Evolutionary conservation across 2,113 vertebrate species (phyloP).

Genomic region (Camelus dromedarius): DNA sequence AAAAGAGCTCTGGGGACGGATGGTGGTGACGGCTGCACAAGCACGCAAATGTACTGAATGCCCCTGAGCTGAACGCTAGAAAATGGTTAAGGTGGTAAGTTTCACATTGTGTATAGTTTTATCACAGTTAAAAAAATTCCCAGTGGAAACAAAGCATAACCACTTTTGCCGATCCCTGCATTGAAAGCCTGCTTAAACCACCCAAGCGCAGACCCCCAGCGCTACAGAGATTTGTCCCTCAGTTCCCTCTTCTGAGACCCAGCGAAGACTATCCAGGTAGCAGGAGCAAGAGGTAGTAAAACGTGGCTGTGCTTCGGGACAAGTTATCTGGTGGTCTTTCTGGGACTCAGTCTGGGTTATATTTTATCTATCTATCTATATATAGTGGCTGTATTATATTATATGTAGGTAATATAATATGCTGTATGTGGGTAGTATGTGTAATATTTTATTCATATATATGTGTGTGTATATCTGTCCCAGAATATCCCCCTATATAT

Average conservation of each 20-base stretch:
- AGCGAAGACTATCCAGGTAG: neutral
- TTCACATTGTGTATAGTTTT: neutral
- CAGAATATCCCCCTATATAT: too few species aligned
- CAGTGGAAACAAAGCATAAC: neutral
- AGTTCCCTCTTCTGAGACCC: neutral
- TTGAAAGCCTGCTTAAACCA: neutral
- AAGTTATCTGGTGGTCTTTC: accelerated
- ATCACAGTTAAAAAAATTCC: neutral
- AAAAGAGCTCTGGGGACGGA: neutral
- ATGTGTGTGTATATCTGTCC: too few species aligned
- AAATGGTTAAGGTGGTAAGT: neutral
- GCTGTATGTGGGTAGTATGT: too few species aligned
- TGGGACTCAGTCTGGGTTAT: neutral
- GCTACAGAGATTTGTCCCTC: accelerated
- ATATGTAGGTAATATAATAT: too few species aligned
- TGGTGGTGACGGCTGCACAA: neutral
- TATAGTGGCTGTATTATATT: too few species aligned
- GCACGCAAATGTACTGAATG: accelerated
- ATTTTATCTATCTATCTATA: neutral
- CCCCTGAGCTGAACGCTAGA: too few species aligned
- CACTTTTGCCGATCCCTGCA: neutral
- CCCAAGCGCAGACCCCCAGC: neutral
- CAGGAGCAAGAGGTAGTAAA: accelerated
- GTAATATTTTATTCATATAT: too few species aligned
- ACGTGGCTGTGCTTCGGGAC: neutral